phyloP scores from a whole-genome alignment of 2,797 vertebrate genomes.

The Lepus townsendii region DNA sequence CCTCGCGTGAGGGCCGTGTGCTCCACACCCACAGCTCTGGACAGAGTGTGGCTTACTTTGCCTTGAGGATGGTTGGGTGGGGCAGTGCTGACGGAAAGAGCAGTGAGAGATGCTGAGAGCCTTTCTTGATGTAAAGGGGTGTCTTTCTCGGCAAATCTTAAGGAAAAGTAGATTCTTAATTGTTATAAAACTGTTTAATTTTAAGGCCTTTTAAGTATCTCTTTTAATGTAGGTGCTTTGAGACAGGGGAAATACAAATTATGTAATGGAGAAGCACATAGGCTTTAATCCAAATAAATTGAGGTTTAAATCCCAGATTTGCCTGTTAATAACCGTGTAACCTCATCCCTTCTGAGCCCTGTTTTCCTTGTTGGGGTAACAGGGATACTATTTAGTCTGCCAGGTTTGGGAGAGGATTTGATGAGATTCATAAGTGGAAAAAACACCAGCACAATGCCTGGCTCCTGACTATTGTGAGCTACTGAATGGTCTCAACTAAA shows the following conservation, averaged over 20 bases:
- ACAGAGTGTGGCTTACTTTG: background rate
- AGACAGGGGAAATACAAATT: conserved; percentile 11
- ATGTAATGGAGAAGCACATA: background rate
- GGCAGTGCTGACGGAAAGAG: background rate
- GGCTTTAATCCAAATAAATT: background rate
- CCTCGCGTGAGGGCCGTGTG: background rate
- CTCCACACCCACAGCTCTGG: background rate
- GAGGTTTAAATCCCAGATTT: background rate
- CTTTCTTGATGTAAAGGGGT: background rate
- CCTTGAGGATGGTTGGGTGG: background rate
- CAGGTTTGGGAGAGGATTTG: background rate
- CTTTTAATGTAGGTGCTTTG: background rate
- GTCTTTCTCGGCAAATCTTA: background rate
- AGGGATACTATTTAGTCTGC: background rate
- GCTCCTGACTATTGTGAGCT: background rate
- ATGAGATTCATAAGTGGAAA: conserved; percentile 10
- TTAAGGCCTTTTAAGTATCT: conserved; percentile 40
- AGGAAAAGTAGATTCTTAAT: conserved; percentile 23
- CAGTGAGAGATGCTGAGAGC: background rate
- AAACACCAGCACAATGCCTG: background rate
- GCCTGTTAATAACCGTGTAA: background rate
- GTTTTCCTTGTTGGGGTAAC: background rate
- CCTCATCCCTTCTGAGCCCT: background rate
- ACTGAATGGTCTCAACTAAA: background rate
- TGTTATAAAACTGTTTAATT: conserved; percentile 47